Base-by-base conservation (phyloP, 2,797 vertebrate genomes). In the Cheirogaleus major region DNA sequence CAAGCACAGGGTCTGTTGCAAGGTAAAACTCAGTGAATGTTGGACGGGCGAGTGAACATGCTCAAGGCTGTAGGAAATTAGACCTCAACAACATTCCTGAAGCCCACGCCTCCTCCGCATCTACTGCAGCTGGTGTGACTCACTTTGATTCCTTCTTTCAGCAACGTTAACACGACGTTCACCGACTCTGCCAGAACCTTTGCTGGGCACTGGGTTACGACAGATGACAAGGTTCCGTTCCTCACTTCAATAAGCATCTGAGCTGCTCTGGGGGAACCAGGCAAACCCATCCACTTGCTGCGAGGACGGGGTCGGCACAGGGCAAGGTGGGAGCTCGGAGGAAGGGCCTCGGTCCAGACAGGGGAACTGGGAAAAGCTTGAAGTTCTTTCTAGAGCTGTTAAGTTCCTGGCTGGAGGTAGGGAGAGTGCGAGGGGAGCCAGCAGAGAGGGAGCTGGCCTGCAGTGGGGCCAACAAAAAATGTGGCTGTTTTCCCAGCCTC, bases 301-400 rank as follows among this genome's bases (percentile, higher is more conserved):
- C 55, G 4, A 18, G 59, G 52, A 41, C 20, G 48, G 73, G 50
- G n/a, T 90, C 9, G 27, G 83, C 85, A 52, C 13, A 59, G 32
- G 57, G 25, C n/a, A 22, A 1, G 13, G 75, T 30, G 57, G 75
- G 75, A 69, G 75, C 63, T 50, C 38, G n/a, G 48, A 84, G 75
- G 57, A 91, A 91, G 75, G 65, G 20, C 43, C 65, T 81, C 22
- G 32, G 59, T 91, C 52, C 55, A 95, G 89, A 94, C 48, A 69
- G 35, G 59, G 59, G 52, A 35, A 32, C 2, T 41, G 41, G 25
- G 91, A 45, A 91, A 95, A 89, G 65, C 69, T 52, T 86, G 57
- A 89, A 41, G 41, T 70, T 93, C 86, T 95, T 95, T 97, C 86
- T 96, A 89, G 83, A 97, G 94, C 83, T 88, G 81, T 83, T 73